These are phyloP conservation scores for Xenopus borealis DNA, from an alignment of 2,113 vertebrate genomes.

Conservation along the genomic window DNA sequence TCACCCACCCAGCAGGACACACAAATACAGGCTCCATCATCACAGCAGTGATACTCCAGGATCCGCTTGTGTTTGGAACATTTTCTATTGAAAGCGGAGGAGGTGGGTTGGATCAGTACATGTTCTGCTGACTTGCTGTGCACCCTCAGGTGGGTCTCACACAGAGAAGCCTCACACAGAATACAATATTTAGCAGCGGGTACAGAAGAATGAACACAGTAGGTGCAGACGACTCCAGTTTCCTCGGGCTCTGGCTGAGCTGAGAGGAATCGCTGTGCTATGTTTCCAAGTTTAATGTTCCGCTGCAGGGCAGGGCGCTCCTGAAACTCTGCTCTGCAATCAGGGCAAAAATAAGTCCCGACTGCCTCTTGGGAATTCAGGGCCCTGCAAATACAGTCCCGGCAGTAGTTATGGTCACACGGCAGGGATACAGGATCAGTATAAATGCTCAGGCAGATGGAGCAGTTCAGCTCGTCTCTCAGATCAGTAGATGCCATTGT, in stretches of 20 bases:
- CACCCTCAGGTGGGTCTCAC: conserved; percentile 63
- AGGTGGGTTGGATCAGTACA: conserved; percentile 62
- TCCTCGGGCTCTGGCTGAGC: not conserved
- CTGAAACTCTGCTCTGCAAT: conserved; percentile 33
- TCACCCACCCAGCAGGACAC: conserved; percentile 69
- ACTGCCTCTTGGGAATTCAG: conserved; percentile 16
- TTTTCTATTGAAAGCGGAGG: conserved; percentile 64
- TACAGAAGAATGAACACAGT: conserved; percentile 52
- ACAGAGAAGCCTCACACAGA: conserved; percentile 74
- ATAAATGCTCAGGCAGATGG: conserved; percentile 45
- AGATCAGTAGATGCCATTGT: conserved; percentile 18
- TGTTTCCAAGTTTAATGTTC: conserved; percentile 45
- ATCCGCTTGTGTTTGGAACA: conserved; percentile 74
- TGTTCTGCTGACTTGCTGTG: conserved; percentile 71
- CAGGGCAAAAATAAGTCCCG: conserved; percentile 30
- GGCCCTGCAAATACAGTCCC: conserved; percentile 22
- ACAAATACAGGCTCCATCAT: conserved; percentile 67
- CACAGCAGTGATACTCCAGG: conserved; percentile 70
- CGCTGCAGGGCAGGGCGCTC: conserved; percentile 15
- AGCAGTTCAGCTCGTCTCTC: conserved; percentile 45
- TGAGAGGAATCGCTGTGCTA: conserved; percentile 29
- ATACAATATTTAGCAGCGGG: conserved; percentile 72
- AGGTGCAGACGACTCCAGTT: conserved; percentile 61
- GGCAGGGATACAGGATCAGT: conserved; percentile 35
- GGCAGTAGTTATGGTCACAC: conserved; percentile 49